Evolutionary conservation across 2,888 invertebrate species (phyloP), one percentile per base, ranked within the genome.

Genomic region (Cryptosula pallasiana): DNA sequence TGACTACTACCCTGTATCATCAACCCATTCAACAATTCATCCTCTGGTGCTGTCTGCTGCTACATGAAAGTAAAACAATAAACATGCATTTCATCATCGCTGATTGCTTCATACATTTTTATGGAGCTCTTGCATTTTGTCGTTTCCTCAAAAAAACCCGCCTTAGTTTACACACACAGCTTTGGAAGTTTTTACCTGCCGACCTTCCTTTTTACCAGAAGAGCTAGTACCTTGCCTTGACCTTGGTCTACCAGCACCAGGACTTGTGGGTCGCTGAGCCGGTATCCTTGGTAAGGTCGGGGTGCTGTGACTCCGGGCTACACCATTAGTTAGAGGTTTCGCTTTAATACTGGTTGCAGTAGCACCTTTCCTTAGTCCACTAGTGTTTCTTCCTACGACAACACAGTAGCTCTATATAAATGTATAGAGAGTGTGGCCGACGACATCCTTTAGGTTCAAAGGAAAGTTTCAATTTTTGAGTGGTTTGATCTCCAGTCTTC

Each of bases 1-100:
- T 70, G 70, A 70, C 76, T 78, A 71, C 76, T 78, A 16, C 79
- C 79, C 70, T 81, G 79, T 0, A 82, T 81, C 2, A 81, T 80
- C 58, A 81, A 76, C 2, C 82, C 82, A 73, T 82, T 81, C 27
- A 82, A 75, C 20, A 81, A 77, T 27, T 81, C 76, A 0, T 77
- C 75, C n/a, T 78, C 77, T n/a, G n/a, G n/a, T n/a, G n/a, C n/a
- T n/a, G n/a, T n/a, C n/a, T n/a, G n/a, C n/a, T n/a, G n/a, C n/a
- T n/a, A n/a, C n/a, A n/a, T n/a, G n/a, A n/a, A n/a, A n/a, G n/a
- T n/a, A n/a, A n/a, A n/a, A n/a, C n/a, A n/a, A n/a, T n/a, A n/a
- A n/a, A n/a, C n/a, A n/a, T n/a, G n/a, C n/a, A n/a, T n/a, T n/a
- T n/a, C n/a, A n/a, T n/a, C n/a, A n/a, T n/a, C n/a, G n/a, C n/a